Evolutionary conservation across 2,888 invertebrate species (phyloP).

Genomic region (Ectemnius continuus): DNA sequence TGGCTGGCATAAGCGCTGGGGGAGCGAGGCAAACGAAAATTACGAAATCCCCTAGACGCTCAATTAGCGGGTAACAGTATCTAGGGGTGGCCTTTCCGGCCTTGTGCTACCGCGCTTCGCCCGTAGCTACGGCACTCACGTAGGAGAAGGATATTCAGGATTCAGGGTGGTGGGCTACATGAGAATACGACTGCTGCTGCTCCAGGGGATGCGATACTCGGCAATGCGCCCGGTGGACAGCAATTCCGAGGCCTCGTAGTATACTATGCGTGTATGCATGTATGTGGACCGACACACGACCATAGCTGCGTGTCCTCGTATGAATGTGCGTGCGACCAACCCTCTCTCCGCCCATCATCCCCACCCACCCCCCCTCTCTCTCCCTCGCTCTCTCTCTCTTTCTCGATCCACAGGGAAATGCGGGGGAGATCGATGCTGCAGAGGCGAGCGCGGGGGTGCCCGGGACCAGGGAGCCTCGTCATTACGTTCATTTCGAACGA

Average conservation of each 20-base stretch:
- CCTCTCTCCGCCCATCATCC: not conserved
- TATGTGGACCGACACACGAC: not conserved
- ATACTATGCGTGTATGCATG: too few relatives aligned
- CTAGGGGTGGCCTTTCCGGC: conserved; percentile 26
- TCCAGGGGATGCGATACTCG: conserved; percentile 19
- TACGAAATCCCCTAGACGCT: conserved; percentile 64
- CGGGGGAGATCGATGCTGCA: conserved; percentile 18
- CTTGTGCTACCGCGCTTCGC: conserved; percentile 15
- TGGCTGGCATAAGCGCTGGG: not conserved
- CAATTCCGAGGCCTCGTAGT: conserved; percentile 26
- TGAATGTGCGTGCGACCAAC: conserved; percentile 1
- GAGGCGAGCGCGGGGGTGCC: conserved; percentile 10
- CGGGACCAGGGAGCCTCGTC: conserved; percentile 15
- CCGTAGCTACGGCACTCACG: not conserved
- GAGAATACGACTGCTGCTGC: not conserved
- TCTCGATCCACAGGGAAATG: conserved; percentile 15
- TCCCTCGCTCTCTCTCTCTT: too few relatives aligned
- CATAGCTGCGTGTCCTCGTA: conserved; percentile 6
- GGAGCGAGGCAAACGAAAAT: conserved; percentile 48
- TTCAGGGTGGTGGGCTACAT: conserved; percentile 9
- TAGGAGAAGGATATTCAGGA: conserved; percentile 1
- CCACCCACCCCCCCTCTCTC: too few relatives aligned
- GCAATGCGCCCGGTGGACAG: conserved; percentile 27
- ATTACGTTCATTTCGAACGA: conserved; percentile 21
- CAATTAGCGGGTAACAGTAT: conserved; percentile 66